Evolutionary conservation across 2,888 invertebrate species (phyloP), one percentile per base, ranked within the genome.

Genomic region (Amaurobius ferox): DNA sequence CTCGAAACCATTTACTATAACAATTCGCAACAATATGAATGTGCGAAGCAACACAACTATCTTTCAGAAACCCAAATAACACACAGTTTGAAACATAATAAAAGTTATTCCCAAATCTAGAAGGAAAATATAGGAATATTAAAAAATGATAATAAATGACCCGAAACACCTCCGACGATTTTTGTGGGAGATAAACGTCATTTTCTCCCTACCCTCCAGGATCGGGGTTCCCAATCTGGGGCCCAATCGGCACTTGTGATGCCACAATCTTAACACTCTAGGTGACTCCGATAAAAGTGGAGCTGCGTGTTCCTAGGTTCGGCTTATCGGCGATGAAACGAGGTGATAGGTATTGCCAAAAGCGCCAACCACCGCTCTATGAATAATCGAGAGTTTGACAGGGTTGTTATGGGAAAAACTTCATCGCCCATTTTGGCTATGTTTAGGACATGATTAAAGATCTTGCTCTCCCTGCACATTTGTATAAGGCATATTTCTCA

Each of bases 201-300:
- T 30, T 29, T 30, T 11, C 30, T 30, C 68, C 16, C 40, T 5
- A 6, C 40, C 40, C 39, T 19, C 29, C 64, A 44, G 32, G 62
- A 71, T 62, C 64, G 67, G 29, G 64, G 48, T 39, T 62, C 62
- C 72, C 64, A 55, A 79, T 79, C 72, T 72, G 30, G 35, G 23
- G n/a, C 23, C 29, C 66, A 44, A 79, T 79, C 73, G 48, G 40
- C 64, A 30, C 72, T 55, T 48, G 55, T 55, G 26, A 44, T 71
- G 72, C 64, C 71, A 26, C 71, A 44, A 79, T 73, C 72, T 79
- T 28, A 35, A 39, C 62, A 72, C 79, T 79, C 79, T 32, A 79
- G 79, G 79, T 79, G 79, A 55, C 67, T 67, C 39, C 64, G 79
- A 79, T 79, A 79, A 73, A 72, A 48, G 28, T 23, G 48, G 68